These are phyloP conservation scores for Drosophila gaucha DNA, from an alignment of 2,888 invertebrate genomes.

Conservation along the genomic window DNA sequence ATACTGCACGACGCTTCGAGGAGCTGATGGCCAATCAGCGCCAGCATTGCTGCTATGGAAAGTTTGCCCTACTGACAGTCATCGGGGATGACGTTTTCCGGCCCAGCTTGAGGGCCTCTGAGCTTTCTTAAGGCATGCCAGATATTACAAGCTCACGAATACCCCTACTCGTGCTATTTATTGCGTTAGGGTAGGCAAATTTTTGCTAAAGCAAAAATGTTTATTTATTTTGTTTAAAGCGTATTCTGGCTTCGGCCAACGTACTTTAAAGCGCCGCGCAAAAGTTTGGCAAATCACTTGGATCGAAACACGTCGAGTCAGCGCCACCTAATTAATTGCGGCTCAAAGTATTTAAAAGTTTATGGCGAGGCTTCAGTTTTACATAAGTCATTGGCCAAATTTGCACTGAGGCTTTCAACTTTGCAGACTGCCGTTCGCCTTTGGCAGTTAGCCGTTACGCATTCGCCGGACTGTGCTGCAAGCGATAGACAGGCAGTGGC, in stretches of 20 bases:
- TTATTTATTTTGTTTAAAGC: slow-evolving; percentile 28
- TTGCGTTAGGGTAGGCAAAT: slow-evolving; percentile 17
- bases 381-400: slow-evolving; percentile 42
- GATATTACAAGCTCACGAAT: slow-evolving; percentile 3
- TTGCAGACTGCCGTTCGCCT: slow-evolving; percentile 37
- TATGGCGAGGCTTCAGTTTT: slow-evolving; percentile 10
- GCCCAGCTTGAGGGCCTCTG: not conserved
- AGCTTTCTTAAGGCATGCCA: slow-evolving; percentile 19
- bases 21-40: not conserved
- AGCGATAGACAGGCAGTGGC: slow-evolving; percentile 16
- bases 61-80: slow-evolving; percentile 13
- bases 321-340: slow-evolving; percentile 45
- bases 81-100: slow-evolving; percentile 1
- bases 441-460: slow-evolving; percentile 35
- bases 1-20: slow-evolving; percentile 14
- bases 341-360: slow-evolving; percentile 39
- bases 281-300: slow-evolving; percentile 28
- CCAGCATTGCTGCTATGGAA: slow-evolving; percentile 10
- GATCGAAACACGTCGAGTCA: slow-evolving; percentile 36
- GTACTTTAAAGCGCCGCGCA: slow-evolving; percentile 31
- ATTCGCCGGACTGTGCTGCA: slow-evolving; percentile 39
- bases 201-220: slow-evolving; percentile 13
- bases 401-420: slow-evolving; percentile 33
- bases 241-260: slow-evolving; percentile 1
- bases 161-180: slow-evolving; percentile 3